Evolutionary conservation across 2,113 vertebrate species (phyloP).

Genomic region (Phyllostomus discolor): DNA sequence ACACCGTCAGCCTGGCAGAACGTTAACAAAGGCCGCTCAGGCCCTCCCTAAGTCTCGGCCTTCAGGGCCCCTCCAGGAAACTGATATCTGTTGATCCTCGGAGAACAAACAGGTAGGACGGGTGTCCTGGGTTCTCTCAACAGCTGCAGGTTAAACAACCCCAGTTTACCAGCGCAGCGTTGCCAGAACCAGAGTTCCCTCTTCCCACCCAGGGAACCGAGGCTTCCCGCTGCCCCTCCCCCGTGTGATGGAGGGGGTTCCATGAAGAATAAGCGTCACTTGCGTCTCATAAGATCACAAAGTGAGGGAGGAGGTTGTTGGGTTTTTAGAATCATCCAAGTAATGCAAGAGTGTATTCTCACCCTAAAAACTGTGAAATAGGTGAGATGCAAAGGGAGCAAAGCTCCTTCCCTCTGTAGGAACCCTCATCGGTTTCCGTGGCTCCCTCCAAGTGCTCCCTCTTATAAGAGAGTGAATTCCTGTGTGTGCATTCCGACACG

Average conservation of each 20-base stretch:
- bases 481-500: accelerated
- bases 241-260: background rate
- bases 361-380: background rate
- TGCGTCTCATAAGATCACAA: background rate
- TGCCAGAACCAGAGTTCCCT: background rate
- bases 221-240: background rate
- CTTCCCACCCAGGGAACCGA: background rate
- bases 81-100: background rate
- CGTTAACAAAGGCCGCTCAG: background rate
- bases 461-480: background rate
- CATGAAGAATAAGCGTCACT: background rate
- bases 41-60: too few relatives aligned
- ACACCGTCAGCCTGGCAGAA: accelerated
- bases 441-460: background rate
- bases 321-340: background rate
- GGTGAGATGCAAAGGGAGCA: accelerated
- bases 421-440: background rate
- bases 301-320: too few relatives aligned
- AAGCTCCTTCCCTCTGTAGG: background rate
- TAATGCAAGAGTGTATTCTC: background rate
- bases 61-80: background rate
- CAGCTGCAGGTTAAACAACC: background rate
- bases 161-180: too few relatives aligned
- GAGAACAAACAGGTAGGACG: background rate
- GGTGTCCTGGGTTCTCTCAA: too few relatives aligned